Evolutionary conservation across 2,888 invertebrate species (phyloP).

Genomic region (Theodoxus fluviatilis): DNA sequence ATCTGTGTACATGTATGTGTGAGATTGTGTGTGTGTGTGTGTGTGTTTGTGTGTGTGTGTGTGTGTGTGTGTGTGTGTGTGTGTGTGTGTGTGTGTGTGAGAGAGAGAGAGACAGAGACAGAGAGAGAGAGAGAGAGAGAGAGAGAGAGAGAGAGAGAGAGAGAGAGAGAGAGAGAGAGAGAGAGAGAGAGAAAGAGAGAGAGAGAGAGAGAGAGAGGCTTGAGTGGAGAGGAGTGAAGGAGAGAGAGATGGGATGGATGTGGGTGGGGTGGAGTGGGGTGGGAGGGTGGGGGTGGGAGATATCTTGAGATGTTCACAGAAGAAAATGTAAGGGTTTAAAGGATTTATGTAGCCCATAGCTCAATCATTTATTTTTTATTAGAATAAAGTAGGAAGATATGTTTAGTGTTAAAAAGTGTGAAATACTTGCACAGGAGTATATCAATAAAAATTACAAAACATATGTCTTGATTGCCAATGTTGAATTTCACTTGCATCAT

Average conservation of each 20-base stretch:
- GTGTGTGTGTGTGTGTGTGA: background rate
- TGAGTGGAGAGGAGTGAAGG: background rate
- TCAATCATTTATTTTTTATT: too few species aligned
- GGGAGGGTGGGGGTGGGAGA: background rate
- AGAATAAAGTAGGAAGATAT: too few species aligned
- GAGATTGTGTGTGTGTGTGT: too few species aligned
- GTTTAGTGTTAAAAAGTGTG: too few species aligned
- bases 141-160: background rate
- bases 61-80: background rate
- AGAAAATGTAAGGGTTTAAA: constrained; percentile 33
- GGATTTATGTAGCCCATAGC: too few species aligned
- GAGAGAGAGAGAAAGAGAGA: background rate
- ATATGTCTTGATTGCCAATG: too few species aligned
- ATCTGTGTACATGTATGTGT: too few species aligned
- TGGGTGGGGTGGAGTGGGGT: too few species aligned
- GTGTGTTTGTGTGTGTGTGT: background rate
- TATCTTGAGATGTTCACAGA: constrained; percentile 13
- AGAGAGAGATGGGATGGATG: too few species aligned
- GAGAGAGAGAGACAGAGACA: background rate
- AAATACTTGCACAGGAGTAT: too few species aligned
- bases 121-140: constrained; percentile 2
- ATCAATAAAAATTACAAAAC: too few species aligned
- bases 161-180: background rate
- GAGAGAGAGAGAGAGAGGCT: background rate
- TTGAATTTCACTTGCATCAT: too few species aligned